phyloP scores from a whole-genome alignment of 1,140 invertebrate genomes.

The Scylla paramamosain region DNA sequence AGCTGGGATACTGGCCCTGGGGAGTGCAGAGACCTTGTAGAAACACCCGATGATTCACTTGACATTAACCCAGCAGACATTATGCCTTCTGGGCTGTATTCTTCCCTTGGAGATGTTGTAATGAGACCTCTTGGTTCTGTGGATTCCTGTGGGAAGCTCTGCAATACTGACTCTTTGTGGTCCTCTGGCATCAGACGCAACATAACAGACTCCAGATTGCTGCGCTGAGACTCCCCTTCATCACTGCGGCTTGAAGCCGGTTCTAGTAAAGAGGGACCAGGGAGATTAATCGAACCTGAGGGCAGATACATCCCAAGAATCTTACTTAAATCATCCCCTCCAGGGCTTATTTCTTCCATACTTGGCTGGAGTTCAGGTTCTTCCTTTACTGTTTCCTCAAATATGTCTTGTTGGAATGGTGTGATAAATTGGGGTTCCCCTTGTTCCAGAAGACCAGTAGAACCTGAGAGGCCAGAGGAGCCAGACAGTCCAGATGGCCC shows the following conservation, averaged over 20 bases:
- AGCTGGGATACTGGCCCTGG: slow-evolving; percentile 41
- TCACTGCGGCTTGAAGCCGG: slow-evolving; percentile 44
- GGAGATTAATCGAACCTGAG: slow-evolving; percentile 75
- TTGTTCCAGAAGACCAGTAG: slow-evolving; percentile 47
- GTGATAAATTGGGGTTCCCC: slow-evolving; percentile 64
- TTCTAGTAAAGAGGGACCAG: slow-evolving; percentile 68
- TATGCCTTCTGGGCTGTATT: slow-evolving; percentile 60
- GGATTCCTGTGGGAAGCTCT: slow-evolving; percentile 49
- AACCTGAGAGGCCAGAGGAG: slow-evolving; percentile 64
- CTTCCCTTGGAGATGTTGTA: slow-evolving; percentile 48
- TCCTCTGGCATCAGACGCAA: slow-evolving; percentile 51
- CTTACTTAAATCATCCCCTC: slow-evolving; percentile 75
- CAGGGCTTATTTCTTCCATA: slow-evolving; percentile 72
- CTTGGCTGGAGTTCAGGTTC: slow-evolving; percentile 76
- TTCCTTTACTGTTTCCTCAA: slow-evolving; percentile 76
- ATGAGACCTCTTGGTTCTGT: slow-evolving; percentile 49
- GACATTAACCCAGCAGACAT: slow-evolving; percentile 54
- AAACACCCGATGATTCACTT: slow-evolving; percentile 52
- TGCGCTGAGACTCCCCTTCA: slow-evolving; percentile 62
- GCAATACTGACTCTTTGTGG: slow-evolving; percentile 48
- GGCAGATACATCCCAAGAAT: slow-evolving; percentile 77
- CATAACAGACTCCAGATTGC: slow-evolving; percentile 59
- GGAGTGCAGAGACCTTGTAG: slow-evolving; percentile 57
- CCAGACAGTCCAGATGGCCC: slow-evolving; percentile 61
- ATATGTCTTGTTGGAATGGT: slow-evolving; percentile 70